These are phyloP conservation scores for Eulithis testata DNA, from an alignment of 2,888 invertebrate species.

Conservation along the genomic window DNA sequence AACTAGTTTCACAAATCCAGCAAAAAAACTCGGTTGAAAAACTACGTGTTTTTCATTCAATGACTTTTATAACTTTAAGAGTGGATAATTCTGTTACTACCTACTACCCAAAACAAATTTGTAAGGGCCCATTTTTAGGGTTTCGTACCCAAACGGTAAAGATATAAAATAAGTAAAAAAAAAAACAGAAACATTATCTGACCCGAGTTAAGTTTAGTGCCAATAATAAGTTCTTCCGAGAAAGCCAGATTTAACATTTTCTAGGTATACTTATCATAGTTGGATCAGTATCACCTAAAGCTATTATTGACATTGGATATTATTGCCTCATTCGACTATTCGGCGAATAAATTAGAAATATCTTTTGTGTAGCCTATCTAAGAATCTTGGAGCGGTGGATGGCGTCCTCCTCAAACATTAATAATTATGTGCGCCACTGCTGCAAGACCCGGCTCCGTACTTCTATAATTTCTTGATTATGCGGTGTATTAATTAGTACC, in stretches of 20 bases:
- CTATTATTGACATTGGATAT: neutral
- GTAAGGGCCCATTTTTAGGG: too few relatives aligned
- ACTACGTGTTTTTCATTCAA: too few relatives aligned
- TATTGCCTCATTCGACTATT: slow-evolving; percentile 39
- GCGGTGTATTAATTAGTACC: slow-evolving; percentile 64
- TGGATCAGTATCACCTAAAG: neutral
- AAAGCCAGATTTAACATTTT: neutral
- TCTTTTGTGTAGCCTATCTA: slow-evolving; percentile 24
- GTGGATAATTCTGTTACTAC: too few relatives aligned
- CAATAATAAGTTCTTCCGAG: slow-evolving; percentile 16
- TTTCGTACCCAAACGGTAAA: too few relatives aligned
- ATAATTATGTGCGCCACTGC: too few relatives aligned
- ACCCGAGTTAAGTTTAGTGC: slow-evolving; percentile 16
- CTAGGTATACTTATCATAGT: neutral
- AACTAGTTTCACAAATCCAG: too few relatives aligned
- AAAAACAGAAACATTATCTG: too few relatives aligned
- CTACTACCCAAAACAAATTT: too few relatives aligned
- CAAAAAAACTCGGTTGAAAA: too few relatives aligned
- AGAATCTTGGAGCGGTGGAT: neutral
- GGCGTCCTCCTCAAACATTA: too few relatives aligned
- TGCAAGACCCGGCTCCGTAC: slow-evolving; percentile 7
- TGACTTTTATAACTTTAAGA: too few relatives aligned
- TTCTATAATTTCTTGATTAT: slow-evolving; percentile 34
- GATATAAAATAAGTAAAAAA: too few relatives aligned
- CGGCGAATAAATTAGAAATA: slow-evolving; percentile 38